Base-by-base conservation (phyloP, 1,140 invertebrate genomes). In the Euwallacea similis region DNA sequence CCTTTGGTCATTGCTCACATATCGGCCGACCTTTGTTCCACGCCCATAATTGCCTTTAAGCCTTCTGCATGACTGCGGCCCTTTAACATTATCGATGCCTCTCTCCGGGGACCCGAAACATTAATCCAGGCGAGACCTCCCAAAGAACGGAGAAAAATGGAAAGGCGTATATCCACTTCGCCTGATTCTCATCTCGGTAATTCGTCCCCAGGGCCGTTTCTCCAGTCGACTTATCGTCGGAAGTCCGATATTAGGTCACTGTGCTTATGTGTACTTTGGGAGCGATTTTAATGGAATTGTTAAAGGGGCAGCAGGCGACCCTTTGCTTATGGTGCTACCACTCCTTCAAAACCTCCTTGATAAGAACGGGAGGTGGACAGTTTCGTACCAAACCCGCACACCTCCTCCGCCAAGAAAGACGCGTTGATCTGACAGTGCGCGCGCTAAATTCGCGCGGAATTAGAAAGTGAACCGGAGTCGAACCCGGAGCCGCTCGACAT, bases 401-500 rank as follows among this genome's bases (percentile, higher is more conserved):
- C 55, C 55, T n/a, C 3, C 47, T 11, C 13, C 6, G 47, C 47
- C 10, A 50, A 50, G 47, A 50, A 50, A 11, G 10, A 50, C 10
- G 21, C 21, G 21, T 33, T 33, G 21, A 33, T 65, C 50, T 50
- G 21, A 21, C 7, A 56, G 43, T 44, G 65, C 65, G 65, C 65
- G 65, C 65, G 42, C 33, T n/a, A 58, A 56, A 56, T 64, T 46
- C 61, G 41, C 65, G 65, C 53, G 62, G 33, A 11, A 66, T 66
- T 66, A 66, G 65, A 66, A 66, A 66, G 65, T 66, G 65, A 66
- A 66, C 65, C 43, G 54, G 65, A 66, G 65, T 54, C 65, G 54
- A 58, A 58, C 65, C 65, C 65, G 50, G 65, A 66, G 65, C 44
- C 65, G 42, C 50, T 42, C 41, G 53, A 66, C 65, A 66, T 66